Base-by-base conservation (phyloP, 2,888 invertebrate genomes). In the Shargacucullia verbasci region DNA sequence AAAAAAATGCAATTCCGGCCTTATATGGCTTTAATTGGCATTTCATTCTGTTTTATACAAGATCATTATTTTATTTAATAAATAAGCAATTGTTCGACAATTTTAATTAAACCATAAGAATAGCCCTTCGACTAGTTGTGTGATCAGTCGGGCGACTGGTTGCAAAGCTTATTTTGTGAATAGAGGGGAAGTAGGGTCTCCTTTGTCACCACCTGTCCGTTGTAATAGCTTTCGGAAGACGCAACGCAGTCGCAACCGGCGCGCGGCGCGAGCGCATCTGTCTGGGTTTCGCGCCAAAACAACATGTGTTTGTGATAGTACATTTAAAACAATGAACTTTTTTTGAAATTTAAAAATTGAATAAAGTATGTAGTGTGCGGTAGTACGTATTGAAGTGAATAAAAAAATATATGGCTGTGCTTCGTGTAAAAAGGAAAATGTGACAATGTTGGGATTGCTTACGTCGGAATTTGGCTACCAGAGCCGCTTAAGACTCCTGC, bases 161-260 rank as follows among this genome's bases (percentile, higher is more conserved):
- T 78, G 81, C 58, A 69, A 62, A 72, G 78, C 74, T 65, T 68
- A 63, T 62, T 67, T 59, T 59, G 61, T 72, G 74, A 73, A 79
- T 79, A 80, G 82, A 89, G 87, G 91, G 92, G 90, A 90, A 90
- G 88, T 86, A 83, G 86, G 87, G 82, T 78, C 82, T 89, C 86
- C 84, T 87, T 86, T 89, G 90, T 90, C 91, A 89, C 89, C 92
- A 92, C 92, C 92, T 93, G 91, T 90, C 90, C 73, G 80, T 76
- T 78, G 86, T 91, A 91, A 91, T 90, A 85, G 88, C 85, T 90
- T 85, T 90, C 88, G 92, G 92, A 92, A 92, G 91, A 88, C 88
- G 85, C 84, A 84, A 76, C 79, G 80, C 85, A 85, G 82, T 83
- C 76, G 82, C 80, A 84, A 82, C 78, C 80, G 76, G 81, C 80